phyloP scores from a whole-genome alignment of 2,113 vertebrate genomes.

The Helogale parvula region DNA sequence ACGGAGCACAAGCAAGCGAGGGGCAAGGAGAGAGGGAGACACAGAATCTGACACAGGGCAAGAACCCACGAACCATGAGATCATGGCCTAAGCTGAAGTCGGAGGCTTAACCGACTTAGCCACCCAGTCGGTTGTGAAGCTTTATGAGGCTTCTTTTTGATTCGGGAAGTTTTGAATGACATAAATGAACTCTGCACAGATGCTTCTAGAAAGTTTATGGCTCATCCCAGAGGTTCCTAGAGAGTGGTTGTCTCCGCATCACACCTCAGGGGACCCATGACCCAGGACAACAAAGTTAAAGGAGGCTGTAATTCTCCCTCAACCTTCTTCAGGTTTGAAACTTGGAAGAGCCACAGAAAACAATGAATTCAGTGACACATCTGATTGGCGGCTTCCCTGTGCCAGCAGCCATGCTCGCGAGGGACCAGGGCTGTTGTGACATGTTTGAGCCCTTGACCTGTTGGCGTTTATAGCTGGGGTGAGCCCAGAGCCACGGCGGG shows the following conservation, averaged over 20 bases:
- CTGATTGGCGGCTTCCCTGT: neutral
- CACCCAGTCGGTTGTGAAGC: too few relatives aligned
- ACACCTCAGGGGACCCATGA: neutral
- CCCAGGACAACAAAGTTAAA: neutral
- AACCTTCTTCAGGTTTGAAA: neutral
- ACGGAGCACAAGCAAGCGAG: too few relatives aligned
- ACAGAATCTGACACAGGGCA: too few relatives aligned
- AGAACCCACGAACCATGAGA: too few relatives aligned
- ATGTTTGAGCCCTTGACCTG: neutral
- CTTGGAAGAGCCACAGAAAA: neutral
- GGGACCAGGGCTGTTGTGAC: accelerated
- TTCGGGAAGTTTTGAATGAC: neutral
- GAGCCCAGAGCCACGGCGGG: neutral
- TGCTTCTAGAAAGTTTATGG: neutral
- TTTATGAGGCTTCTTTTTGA: neutral
- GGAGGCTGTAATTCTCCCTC: neutral
- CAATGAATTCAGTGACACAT: neutral
- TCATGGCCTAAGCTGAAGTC: too few relatives aligned
- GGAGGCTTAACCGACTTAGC: too few relatives aligned
- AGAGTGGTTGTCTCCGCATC: neutral
- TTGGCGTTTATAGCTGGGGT: neutral
- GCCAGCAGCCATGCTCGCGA: neutral
- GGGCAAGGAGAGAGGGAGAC: too few relatives aligned
- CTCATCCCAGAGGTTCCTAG: neutral
- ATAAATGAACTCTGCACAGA: neutral